Evolutionary conservation across 2,113 vertebrate genomes (phyloP).

Genomic region (Phycodurus eques): DNA sequence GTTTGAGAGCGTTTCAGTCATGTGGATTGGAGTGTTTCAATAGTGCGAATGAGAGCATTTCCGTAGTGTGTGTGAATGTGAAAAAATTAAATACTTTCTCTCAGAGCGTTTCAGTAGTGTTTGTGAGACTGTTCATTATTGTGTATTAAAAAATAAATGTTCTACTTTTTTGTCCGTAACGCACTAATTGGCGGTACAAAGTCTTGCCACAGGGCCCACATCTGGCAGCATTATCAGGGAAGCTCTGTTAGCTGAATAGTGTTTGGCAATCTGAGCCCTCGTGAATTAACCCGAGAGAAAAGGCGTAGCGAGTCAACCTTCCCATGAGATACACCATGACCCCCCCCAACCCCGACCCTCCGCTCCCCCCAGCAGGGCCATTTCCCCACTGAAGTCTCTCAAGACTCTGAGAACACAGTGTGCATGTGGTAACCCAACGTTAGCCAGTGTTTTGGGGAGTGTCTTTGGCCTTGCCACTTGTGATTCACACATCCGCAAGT

Average conservation of each 20-base stretch:
- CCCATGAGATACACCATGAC: not conserved
- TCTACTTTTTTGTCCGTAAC: not conserved
- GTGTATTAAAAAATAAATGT: not conserved
- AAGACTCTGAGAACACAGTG: not conserved
- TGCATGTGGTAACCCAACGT: constrained; percentile 8
- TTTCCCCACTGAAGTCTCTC: not conserved
- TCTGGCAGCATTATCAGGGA: constrained; percentile 9
- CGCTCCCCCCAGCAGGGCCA: not conserved
- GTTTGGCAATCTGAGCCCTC: constrained; percentile 27
- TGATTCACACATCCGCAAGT: too few species aligned
- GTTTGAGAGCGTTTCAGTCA: too few species aligned
- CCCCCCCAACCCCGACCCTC: not conserved
- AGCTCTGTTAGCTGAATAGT: too few species aligned
- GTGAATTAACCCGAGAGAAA: constrained; percentile 26
- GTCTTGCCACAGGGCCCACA: constrained; percentile 5
- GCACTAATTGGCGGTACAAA: not conserved
- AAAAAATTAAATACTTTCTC: too few species aligned
- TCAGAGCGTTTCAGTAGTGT: too few species aligned
- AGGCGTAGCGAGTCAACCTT: constrained; percentile 5
- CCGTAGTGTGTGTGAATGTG: too few species aligned
- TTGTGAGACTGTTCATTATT: not conserved
- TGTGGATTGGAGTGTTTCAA: too few species aligned
- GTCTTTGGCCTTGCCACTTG: constrained; percentile 4
- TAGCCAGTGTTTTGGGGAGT: not conserved
- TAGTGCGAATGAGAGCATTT: too few species aligned